These are phyloP conservation scores for Lagopus muta DNA, from an alignment of 2,113 vertebrate species.

Conservation along the genomic window DNA sequence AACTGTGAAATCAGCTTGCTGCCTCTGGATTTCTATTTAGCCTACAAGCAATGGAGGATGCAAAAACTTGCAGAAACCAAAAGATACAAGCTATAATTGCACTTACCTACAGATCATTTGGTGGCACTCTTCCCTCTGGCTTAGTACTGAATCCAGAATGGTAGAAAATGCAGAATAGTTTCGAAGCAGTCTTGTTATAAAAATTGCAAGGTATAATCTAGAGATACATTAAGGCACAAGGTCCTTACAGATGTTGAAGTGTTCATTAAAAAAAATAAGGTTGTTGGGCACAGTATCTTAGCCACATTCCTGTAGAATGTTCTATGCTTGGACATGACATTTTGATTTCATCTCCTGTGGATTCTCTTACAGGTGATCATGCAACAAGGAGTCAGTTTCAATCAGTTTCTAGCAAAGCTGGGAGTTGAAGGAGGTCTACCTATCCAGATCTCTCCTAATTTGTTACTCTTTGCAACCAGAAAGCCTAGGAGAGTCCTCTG, in stretches of 20 bases:
- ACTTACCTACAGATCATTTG: constrained; percentile 38
- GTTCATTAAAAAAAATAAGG: neutral
- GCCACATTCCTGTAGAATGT: neutral
- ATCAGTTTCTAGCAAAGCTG: neutral
- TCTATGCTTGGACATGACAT: neutral
- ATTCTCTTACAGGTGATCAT: neutral
- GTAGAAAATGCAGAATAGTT: neutral
- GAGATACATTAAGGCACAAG: neutral
- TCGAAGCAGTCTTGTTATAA: neutral
- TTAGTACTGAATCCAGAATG: neutral
- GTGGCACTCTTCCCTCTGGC: constrained; percentile 52
- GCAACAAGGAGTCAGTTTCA: neutral
- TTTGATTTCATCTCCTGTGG: neutral
- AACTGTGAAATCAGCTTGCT: neutral
- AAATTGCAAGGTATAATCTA: neutral
- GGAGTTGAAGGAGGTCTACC: neutral
- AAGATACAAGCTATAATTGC: neutral
- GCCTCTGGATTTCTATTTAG: neutral
- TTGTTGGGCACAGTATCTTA: neutral
- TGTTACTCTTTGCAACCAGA: neutral
- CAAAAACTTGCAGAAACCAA: neutral
- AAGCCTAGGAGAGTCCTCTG: neutral
- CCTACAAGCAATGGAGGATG: neutral
- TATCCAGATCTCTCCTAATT: neutral
- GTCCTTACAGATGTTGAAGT: neutral